Percentiles rank a stretch among this genome's conserved stretches.
These are phyloP conservation scores for Lasioglossum lativentre DNA, from an alignment of 2,888 invertebrate genomes.

Conservation along the genomic window DNA sequence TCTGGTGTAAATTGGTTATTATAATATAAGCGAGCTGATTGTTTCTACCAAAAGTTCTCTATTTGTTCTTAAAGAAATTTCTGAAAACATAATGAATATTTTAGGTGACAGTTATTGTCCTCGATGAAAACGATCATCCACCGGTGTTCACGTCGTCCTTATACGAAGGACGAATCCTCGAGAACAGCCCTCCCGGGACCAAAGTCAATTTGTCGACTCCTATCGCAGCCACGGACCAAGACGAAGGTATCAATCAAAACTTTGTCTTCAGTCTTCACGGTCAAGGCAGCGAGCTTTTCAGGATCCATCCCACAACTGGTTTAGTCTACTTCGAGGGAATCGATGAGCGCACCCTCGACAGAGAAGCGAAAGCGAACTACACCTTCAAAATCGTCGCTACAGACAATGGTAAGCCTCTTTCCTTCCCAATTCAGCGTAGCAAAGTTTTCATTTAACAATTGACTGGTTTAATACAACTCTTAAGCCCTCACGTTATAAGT, in stretches of 20 bases:
- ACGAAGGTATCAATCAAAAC: constrained; percentile 89
- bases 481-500: background rate
- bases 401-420: constrained; percentile 85
- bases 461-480: background rate
- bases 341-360: constrained; percentile 87
- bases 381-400: constrained; percentile 90
- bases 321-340: constrained; percentile 87
- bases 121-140: constrained; percentile 95
- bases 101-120: constrained; percentile 90
- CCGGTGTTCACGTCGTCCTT: constrained; percentile 90
- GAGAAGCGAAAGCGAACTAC: constrained; percentile 90
- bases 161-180: constrained; percentile 92
- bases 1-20: constrained; percentile 19
- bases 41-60: background rate
- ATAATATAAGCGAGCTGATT: background rate
- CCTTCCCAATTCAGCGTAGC: background rate
- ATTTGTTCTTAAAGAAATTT: background rate
- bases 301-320: constrained; percentile 88
- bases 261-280: constrained; percentile 90
- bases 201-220: constrained; percentile 89
- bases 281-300: constrained; percentile 91
- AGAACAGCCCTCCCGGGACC: constrained; percentile 90
- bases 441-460: background rate
- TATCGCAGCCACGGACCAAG: constrained; percentile 90
- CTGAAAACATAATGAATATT: background rate